These are phyloP conservation scores for Sebastolobus altivelis DNA, from an alignment of 2,797 vertebrate genomes.

Conservation along the genomic window DNA sequence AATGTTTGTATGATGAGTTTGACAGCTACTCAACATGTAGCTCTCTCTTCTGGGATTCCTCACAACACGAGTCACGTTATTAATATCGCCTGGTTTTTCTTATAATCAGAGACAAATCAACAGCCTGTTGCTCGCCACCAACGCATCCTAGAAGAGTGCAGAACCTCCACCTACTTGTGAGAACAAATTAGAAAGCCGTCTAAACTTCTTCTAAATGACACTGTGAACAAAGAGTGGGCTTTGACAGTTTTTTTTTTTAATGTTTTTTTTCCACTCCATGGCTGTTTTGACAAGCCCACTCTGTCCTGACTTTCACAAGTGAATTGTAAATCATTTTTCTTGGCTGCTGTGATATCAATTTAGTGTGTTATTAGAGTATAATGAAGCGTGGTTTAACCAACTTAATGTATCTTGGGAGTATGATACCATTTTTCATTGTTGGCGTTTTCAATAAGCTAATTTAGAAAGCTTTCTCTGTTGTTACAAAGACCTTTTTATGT, in stretches of 20 bases:
- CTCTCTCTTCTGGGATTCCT: conserved; percentile 43
- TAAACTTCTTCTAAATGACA: conserved; percentile 40
- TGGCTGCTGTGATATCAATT: conserved; percentile 41
- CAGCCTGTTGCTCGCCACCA: conserved; percentile 43
- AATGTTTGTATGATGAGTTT: conserved; percentile 33
- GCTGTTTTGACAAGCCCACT: conserved; percentile 25
- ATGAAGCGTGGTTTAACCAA: conserved; percentile 43
- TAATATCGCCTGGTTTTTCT: conserved; percentile 44
- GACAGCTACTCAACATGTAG: conserved; percentile 18
- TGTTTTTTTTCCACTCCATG: conserved; percentile 1
- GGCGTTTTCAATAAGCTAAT: conserved; percentile 8
- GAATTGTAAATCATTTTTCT: conserved; percentile 56
- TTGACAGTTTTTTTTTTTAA: conserved; percentile 38
- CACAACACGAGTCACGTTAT: conserved; percentile 53
- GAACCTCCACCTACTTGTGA: conserved; percentile 53
- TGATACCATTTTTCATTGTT: conserved; percentile 18
- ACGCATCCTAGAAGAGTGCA: conserved; percentile 39
- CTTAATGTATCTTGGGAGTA: conserved; percentile 5
- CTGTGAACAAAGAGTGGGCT: conserved; percentile 53
- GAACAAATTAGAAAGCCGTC: conserved; percentile 30
- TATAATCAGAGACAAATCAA: conserved; percentile 35
- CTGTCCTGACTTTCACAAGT: conserved; percentile 27
- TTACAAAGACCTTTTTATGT: conserved; percentile 4
- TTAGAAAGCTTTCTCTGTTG: conserved; percentile 6
- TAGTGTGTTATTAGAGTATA: conserved; percentile 40